These are phyloP conservation scores for Merodon equestris DNA, from an alignment of 2,888 invertebrate species.

Conservation along the genomic window DNA sequence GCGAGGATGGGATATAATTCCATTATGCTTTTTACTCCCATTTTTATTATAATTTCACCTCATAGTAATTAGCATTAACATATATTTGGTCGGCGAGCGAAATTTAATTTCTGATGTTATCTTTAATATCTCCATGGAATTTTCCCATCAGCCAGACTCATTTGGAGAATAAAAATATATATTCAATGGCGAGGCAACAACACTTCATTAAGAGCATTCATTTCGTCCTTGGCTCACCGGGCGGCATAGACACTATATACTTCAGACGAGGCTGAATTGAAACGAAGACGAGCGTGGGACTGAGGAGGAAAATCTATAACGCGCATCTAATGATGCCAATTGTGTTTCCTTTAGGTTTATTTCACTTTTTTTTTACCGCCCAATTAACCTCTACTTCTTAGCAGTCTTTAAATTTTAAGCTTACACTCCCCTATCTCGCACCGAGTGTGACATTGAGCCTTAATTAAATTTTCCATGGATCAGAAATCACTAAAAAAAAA, in stretches of 20 bases:
- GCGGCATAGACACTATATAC: neutral
- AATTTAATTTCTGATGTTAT: slow-evolving; percentile 28
- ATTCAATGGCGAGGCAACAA: neutral
- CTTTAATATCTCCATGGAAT: no score
- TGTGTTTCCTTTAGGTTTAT: slow-evolving; percentile 6
- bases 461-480: slow-evolving; percentile 48
- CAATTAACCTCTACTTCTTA: slow-evolving; percentile 48
- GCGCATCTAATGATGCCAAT: slow-evolving; percentile 28
- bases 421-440: neutral
- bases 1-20: no score
- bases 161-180: neutral
- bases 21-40: neutral
- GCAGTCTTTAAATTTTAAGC: slow-evolving; percentile 20
- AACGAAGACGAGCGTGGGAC: neutral
- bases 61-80: slow-evolving; percentile 31
- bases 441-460: slow-evolving; percentile 6
- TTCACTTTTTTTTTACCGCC: slow-evolving; percentile 26
- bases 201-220: slow-evolving; percentile 13
- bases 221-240: slow-evolving; percentile 10
- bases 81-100: slow-evolving; percentile 11
- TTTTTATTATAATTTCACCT: slow-evolving; percentile 1
- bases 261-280: neutral
- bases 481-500: slow-evolving; percentile 33
- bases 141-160: slow-evolving; percentile 11
- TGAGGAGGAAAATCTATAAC: slow-evolving; percentile 17